A percentile compares a stretch with the other conserved stretches of the same genome.
phyloP scores from a whole-genome alignment of 2,797 vertebrate genomes.

The Podargus strigoides region DNA sequence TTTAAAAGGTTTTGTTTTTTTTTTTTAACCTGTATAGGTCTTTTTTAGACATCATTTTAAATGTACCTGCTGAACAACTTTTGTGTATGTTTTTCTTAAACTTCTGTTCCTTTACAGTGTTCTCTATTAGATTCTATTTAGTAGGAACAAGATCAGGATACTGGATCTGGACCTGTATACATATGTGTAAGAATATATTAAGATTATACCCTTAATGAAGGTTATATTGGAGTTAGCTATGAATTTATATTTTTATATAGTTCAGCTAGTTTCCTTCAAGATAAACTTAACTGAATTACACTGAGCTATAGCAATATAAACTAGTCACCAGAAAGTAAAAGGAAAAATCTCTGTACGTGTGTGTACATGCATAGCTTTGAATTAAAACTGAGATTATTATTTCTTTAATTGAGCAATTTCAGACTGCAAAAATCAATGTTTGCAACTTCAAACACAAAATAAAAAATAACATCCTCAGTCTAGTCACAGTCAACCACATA shows the following conservation, averaged over 20 bases:
- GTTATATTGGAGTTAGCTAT: not conserved
- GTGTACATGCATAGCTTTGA: not conserved
- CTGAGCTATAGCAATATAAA: not conserved
- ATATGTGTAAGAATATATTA: not conserved
- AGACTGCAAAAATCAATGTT: not conserved
- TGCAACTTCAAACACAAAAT: slow-evolving; percentile 23
- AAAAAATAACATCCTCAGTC: slow-evolving; percentile 7
- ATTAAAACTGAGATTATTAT: not conserved
- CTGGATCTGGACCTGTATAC: not conserved
- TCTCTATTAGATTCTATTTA: not conserved
- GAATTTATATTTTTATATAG: not conserved
- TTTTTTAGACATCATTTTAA: not conserved
- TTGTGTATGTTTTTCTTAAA: not conserved
- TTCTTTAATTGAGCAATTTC: not conserved
- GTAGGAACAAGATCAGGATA: not conserved
- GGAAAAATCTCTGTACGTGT: not conserved
- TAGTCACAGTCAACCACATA: slow-evolving; percentile 42
- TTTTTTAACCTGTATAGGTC: not conserved
- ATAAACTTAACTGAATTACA: not conserved
- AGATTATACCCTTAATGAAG: not conserved
- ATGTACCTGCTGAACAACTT: not conserved
- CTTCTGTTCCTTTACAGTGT: not conserved
- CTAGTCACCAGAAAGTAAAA: not conserved
- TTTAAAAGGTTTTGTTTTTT: not conserved
- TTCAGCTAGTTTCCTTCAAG: not conserved